Conservation (phyloP, 1,140 invertebrate genomes). For the Sinella curviseta region DNA sequence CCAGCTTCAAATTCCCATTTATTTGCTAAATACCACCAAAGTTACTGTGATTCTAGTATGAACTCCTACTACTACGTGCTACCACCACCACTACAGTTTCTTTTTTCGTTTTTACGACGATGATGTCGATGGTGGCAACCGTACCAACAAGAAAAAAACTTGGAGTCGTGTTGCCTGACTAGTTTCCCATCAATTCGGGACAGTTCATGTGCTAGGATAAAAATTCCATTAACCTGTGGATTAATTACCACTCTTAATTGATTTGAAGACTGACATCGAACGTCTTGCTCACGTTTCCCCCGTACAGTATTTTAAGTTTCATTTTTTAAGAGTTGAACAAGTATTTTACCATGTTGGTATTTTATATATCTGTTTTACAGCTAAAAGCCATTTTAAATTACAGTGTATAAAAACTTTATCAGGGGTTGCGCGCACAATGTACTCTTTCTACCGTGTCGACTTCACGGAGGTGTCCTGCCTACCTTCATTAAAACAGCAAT, state of each 20-base stretch:
- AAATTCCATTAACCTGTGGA: conserved; percentile 18
- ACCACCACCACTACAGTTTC: neutral
- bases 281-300: conserved; percentile 13
- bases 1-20: neutral
- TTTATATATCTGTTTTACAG: too few relatives aligned
- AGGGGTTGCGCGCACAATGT: too few relatives aligned
- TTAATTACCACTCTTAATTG: conserved; percentile 26
- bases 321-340: too few relatives aligned
- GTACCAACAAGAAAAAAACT: neutral
- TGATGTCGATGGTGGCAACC: neutral
- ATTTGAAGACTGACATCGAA: conserved; percentile 25
- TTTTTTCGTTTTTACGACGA: neutral
- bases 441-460: too few relatives aligned
- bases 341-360: neutral
- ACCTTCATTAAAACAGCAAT: too few relatives aligned
- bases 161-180: conserved; percentile 16
- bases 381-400: neutral
- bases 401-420: neutral
- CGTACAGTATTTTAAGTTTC: too few relatives aligned
- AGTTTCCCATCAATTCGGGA: conserved; percentile 12
- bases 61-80: too few relatives aligned
- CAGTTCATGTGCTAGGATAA: conserved; percentile 17
- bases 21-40: neutral
- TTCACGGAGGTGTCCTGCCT: too few relatives aligned
- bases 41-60: too few relatives aligned